Conservation (phyloP, 1,140 invertebrate species). For the Diploscapter pachys region DNA sequence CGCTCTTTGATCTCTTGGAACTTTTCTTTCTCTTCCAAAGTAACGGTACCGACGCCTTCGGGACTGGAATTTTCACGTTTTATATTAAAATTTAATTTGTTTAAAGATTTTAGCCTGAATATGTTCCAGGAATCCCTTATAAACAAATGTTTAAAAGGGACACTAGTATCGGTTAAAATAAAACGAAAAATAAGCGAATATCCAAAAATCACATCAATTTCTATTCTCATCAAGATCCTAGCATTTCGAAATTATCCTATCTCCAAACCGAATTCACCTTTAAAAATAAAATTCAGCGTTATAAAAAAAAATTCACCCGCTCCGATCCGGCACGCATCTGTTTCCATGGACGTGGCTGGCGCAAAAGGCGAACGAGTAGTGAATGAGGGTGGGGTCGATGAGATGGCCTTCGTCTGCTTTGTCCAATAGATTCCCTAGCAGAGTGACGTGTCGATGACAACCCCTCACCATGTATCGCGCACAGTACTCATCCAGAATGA, state of each 20-base stretch:
- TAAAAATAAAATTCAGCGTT: neutral
- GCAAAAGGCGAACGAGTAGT: constrained; percentile 98
- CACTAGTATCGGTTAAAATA: neutral
- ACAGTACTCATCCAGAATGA: constrained; percentile 96
- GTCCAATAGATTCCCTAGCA: constrained; percentile 90
- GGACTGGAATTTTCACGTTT: constrained; percentile 68
- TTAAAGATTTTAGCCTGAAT: too few species aligned
- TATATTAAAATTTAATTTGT: neutral
- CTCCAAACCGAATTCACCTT: neutral
- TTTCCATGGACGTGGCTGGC: constrained; percentile 97
- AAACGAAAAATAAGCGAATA: too few species aligned
- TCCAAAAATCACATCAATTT: too few species aligned
- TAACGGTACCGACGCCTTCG: constrained; percentile 95
- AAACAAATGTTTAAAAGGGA: neutral
- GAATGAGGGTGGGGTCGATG: constrained; percentile 95
- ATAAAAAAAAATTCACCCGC: neutral
- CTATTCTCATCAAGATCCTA: too few species aligned
- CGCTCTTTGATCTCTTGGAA: constrained; percentile 96
- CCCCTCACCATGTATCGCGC: constrained; percentile 92
- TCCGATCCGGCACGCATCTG: constrained; percentile 66
- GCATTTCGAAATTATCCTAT: constrained; percentile 1
- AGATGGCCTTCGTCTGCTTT: constrained; percentile 88
- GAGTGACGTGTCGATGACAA: constrained; percentile 91
- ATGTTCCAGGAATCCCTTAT: too few species aligned
- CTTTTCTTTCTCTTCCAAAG: constrained; percentile 92